phyloP scores from a whole-genome alignment of 2,113 vertebrate species.

The Thryonomys swinderianus region DNA sequence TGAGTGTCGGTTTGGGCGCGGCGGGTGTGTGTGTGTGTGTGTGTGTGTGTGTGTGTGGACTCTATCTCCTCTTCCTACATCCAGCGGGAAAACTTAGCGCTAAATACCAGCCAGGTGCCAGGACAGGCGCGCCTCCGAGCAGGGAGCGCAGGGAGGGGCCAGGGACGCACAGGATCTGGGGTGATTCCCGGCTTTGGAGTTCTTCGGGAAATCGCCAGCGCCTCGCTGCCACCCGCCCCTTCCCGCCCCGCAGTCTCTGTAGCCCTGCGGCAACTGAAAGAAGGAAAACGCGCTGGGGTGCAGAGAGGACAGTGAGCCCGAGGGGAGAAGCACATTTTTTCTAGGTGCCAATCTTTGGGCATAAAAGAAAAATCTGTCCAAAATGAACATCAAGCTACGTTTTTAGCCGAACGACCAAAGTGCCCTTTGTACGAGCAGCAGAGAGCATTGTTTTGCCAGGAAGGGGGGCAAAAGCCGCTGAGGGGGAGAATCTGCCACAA shows the following conservation, averaged over 20 bases:
- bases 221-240: background rate
- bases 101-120: background rate
- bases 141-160: background rate
- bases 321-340: background rate
- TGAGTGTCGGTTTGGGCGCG: background rate
- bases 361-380: background rate
- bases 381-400: background rate
- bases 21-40: no score
- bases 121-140: background rate
- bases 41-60: no score
- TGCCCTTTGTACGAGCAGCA: background rate
- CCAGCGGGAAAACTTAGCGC: background rate
- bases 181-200: no score
- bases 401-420: background rate
- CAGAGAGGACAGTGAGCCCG: background rate
- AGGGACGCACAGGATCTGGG: background rate
- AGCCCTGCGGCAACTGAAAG: background rate
- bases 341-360: background rate
- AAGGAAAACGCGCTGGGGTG: background rate
- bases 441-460: background rate
- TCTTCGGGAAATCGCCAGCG: background rate
- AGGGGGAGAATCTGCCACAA: constrained; percentile 39
- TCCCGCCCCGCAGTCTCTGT: background rate
- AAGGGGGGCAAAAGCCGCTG: background rate
- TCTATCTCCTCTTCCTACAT: background rate